Evolutionary conservation across 1,140 invertebrate genomes (phyloP).

Genomic region (Orchesella cincta): DNA sequence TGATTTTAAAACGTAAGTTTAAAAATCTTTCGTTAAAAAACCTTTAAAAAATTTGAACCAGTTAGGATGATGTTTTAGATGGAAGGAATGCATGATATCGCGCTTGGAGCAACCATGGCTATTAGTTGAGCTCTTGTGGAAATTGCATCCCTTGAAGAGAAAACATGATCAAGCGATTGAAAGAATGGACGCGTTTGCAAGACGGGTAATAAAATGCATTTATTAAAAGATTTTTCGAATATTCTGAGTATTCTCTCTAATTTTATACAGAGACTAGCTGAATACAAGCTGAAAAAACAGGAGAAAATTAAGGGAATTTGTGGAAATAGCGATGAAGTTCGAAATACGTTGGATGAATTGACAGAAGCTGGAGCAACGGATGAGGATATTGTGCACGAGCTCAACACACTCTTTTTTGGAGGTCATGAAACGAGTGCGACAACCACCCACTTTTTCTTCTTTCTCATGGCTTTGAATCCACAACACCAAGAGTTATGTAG

Average conservation of each 20-base stretch:
- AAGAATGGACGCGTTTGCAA: neutral
- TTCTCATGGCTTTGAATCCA: neutral
- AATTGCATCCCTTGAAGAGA: neutral
- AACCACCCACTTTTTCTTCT: conserved; percentile 14
- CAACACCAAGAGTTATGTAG: neutral
- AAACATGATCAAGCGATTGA: neutral
- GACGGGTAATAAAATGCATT: neutral
- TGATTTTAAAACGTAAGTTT: neutral
- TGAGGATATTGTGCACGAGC: neutral
- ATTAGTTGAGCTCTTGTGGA: neutral
- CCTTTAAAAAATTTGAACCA: neutral
- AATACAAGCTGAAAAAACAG: too few relatives aligned
- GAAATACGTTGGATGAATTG: neutral
- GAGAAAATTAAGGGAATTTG: too few relatives aligned
- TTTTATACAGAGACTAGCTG: neutral
- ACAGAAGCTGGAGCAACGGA: neutral
- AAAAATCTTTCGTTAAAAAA: neutral
- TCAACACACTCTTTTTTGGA: neutral
- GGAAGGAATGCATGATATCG: neutral
- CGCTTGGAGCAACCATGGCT: neutral
- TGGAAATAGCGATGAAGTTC: too few relatives aligned
- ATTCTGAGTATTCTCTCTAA: too few relatives aligned
- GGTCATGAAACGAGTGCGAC: conserved; percentile 1
- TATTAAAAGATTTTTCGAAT: neutral
- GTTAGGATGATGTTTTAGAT: neutral